A percentile compares a stretch with the other conserved stretches of the same genome.
Evolutionary conservation across 2,888 invertebrate genomes (phyloP).

Genomic region (Bombyx huttoni): DNA sequence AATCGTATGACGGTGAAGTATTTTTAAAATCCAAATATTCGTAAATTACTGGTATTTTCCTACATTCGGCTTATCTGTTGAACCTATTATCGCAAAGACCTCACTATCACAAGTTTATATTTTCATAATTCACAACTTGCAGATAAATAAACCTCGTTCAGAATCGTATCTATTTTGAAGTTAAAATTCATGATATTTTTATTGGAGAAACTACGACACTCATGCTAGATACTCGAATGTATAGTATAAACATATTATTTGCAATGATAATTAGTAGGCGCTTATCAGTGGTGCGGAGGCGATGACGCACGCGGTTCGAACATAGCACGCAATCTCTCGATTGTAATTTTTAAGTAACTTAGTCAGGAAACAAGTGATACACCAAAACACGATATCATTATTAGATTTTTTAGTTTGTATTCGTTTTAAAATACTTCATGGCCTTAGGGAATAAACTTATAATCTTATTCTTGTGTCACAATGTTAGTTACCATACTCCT

Average conservation of each 20-base stretch:
- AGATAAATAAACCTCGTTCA: conserved; percentile 38
- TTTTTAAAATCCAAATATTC: conserved; percentile 4
- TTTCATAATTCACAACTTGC: conserved; percentile 25
- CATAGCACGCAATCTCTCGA: conserved; percentile 32
- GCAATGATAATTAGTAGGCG: conserved; percentile 67
- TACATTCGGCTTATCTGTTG: conserved; percentile 60
- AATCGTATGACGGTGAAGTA: conserved; percentile 1
- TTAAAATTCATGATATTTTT: conserved; percentile 31
- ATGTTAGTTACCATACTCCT: too few relatives aligned
- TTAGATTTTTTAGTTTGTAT: background rate
- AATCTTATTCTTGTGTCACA: too few relatives aligned
- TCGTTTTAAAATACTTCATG: background rate
- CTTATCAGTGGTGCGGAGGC: conserved; percentile 64
- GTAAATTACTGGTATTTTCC: conserved; percentile 42
- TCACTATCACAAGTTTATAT: conserved; percentile 49
- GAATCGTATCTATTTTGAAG: conserved; percentile 33
- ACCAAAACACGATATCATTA: conserved; percentile 7
- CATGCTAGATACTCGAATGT: conserved; percentile 40
- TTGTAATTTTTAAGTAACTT: conserved; percentile 31
- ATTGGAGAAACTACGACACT: conserved; percentile 41
- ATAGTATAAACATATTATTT: conserved; percentile 59
- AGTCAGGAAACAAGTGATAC: conserved; percentile 37
- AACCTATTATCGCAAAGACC: conserved; percentile 60
- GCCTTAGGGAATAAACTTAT: too few relatives aligned
- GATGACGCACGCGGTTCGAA: conserved; percentile 59